Percentiles rank a stretch among this genome's conserved stretches.
Evolutionary conservation across 1,140 invertebrate species (phyloP).

Genomic region (Drosophila biarmipes): DNA sequence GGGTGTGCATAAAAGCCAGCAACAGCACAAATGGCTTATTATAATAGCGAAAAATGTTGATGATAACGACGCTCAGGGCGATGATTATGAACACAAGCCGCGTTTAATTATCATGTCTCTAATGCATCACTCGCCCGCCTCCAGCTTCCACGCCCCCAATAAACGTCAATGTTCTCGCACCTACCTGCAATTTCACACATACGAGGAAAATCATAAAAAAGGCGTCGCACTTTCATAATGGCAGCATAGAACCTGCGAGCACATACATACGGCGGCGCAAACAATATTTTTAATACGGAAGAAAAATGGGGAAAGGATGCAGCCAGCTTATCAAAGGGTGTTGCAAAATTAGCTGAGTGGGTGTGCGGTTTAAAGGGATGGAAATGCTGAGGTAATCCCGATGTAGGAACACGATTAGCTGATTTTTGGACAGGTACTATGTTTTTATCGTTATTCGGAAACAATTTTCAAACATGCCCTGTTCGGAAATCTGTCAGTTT

Average conservation of each 20-base stretch:
- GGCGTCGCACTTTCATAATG: slow-evolving; percentile 70
- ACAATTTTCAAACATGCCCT: no score
- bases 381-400: slow-evolving; percentile 23
- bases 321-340: slow-evolving; percentile 73
- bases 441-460: no score
- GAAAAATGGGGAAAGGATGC: slow-evolving; percentile 46
- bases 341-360: slow-evolving; percentile 71
- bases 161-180: slow-evolving; percentile 35
- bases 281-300: slow-evolving; percentile 75
- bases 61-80: slow-evolving; percentile 58
- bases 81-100: slow-evolving; percentile 68
- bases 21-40: slow-evolving; percentile 55
- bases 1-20: background rate
- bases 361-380: slow-evolving; percentile 62
- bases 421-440: slow-evolving; percentile 34
- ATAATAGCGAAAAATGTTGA: slow-evolving; percentile 58
- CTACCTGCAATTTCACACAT: slow-evolving; percentile 70
- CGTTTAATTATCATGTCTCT: slow-evolving; percentile 71
- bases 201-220: slow-evolving; percentile 54
- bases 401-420: slow-evolving; percentile 20
- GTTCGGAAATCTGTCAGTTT: no score
- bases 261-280: background rate
- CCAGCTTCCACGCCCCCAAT: slow-evolving; percentile 11
- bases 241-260: slow-evolving; percentile 19
- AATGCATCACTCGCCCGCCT: slow-evolving; percentile 40